Evolutionary conservation across 2,113 vertebrate species (phyloP).

Genomic region (Chlamydotis undulata): DNA sequence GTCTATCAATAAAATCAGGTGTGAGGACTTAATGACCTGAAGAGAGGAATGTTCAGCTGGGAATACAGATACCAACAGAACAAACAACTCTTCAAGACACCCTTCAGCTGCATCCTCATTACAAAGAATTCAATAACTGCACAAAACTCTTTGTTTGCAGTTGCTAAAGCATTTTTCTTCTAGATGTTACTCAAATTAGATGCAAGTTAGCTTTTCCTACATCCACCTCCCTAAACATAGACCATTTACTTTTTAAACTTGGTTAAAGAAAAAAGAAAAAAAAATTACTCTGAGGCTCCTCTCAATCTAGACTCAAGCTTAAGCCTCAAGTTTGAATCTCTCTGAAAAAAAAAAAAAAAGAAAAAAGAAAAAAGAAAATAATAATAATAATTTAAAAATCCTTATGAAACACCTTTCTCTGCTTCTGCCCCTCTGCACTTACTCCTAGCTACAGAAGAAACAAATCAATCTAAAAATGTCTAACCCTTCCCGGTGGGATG

Average conservation of each 20-base stretch:
- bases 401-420: not conserved
- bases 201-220: not conserved
- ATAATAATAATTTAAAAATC: not conserved
- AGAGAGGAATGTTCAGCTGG: not conserved
- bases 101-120: not conserved
- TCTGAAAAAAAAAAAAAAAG: not conserved
- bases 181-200: constrained; percentile 14
- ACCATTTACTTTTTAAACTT: not conserved
- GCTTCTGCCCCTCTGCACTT: not conserved
- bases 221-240: not conserved
- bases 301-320: not conserved
- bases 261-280: not conserved
- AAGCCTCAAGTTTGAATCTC: not conserved
- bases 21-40: not conserved
- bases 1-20: not conserved
- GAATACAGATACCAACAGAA: not conserved
- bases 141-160: not conserved
- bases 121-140: not conserved
- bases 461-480: not conserved
- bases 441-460: not conserved
- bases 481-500: not conserved
- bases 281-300: not conserved
- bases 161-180: constrained; percentile 21
- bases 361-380: not conserved
- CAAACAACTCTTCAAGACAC: constrained; percentile 1